Evolutionary conservation across 2,888 invertebrate genomes (phyloP), one percentile per base, ranked within the genome.

Genomic region (Monochamus alternatus): DNA sequence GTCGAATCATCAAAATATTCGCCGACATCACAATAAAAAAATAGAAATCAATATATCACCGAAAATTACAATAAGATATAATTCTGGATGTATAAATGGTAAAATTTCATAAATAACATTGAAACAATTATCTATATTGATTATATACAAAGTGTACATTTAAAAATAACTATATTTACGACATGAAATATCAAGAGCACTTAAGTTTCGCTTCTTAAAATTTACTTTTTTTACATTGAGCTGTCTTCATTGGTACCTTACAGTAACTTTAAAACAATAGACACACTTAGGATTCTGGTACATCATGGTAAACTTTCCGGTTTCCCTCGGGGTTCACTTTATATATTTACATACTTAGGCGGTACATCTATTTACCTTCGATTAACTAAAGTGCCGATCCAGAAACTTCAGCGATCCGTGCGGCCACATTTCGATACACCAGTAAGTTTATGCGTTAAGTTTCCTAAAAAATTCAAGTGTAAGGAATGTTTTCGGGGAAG

Each of bases 141-240:
- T 87, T 88, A 88, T 89, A 89, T 89, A 89, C 88, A 89, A 88
- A 87, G 88, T 89, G 87, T 89, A 89, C 88, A 89, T 88, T 89
- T 88, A 88, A 89, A 89, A 89, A 88, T 89, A 88, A 88, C 87
- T 88, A 88, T 86, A 81, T 82, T 79, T 87, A 87, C 87, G 88
- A 89, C 88, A 88, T 88, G 87, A 88, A 88, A 88, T 88, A 88
- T 88, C 89, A 89, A 89, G 89, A 89, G 89, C 89, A 89, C 89
- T 89, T 89, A 88, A 88, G 89, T 89, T 89, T 88, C 86, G 86
- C 87, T 84, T 87, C 87, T 87, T 87, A 88, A 85, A 86, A 85
- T 86, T 87, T 86, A 86, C 80, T 83, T 82, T 80, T 75, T 84
- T 80, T 85, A 86, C 86, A 87, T 86, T 85, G 86, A 88, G 86